These are phyloP conservation scores for Panthera tigris DNA, from an alignment of 2,113 vertebrate species.

Conservation along the genomic window DNA sequence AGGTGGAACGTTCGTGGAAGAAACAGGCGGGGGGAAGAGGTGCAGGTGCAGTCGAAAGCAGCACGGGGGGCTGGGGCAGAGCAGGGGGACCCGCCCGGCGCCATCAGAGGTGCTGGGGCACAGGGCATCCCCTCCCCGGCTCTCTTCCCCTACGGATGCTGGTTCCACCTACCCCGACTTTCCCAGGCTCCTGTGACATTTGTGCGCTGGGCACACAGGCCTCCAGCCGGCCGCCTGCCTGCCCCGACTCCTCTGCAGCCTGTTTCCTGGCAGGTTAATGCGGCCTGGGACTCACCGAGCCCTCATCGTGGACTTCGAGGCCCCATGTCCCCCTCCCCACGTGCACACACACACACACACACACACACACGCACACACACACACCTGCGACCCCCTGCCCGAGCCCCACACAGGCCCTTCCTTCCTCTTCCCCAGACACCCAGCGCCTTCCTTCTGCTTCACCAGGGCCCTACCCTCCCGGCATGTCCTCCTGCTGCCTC, in stretches of 20 bases:
- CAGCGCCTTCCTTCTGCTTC: background rate
- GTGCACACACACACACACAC: background rate
- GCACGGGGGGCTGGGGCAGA: no score
- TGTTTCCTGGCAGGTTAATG: background rate
- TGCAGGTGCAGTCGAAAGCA: background rate
- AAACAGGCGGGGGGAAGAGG: background rate
- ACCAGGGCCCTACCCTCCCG: background rate
- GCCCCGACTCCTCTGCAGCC: background rate
- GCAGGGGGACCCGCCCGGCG: background rate
- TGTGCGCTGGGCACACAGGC: fast-evolving
- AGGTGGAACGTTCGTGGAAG: background rate
- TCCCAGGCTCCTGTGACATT: background rate
- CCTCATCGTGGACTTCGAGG: background rate
- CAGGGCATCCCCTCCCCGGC: no score
- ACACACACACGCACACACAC: background rate
- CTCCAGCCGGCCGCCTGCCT: background rate
- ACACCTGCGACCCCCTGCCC: background rate
- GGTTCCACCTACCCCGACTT: background rate
- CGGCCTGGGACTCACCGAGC: background rate
- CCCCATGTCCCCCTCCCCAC: background rate
- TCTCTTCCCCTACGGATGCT: background rate
- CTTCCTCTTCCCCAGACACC: background rate
- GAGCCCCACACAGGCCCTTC: background rate
- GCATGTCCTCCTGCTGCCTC: background rate
- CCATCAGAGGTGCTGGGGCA: background rate